Percentiles rank a stretch among this genome's conserved stretches.
Conservation (phyloP, 2,888 invertebrate species). For the Aricia artaxerxes region DNA sequence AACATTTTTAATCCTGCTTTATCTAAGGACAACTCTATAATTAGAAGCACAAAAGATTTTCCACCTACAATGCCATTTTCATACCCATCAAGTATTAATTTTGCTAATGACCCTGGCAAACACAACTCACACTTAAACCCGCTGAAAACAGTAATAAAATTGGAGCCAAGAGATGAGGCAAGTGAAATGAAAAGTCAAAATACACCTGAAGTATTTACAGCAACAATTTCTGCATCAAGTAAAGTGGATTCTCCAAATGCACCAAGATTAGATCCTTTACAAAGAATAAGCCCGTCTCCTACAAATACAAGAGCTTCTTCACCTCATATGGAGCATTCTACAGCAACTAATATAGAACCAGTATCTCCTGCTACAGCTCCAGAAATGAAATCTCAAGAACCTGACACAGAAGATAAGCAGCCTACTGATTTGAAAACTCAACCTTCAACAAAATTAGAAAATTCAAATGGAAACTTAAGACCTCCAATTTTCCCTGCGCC, state of each 20-base stretch:
- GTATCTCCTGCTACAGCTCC: conserved; percentile 72
- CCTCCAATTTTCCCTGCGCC: conserved; percentile 64
- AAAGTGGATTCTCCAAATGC: conserved; percentile 72
- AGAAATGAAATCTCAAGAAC: conserved; percentile 63
- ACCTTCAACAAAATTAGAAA: conserved; percentile 61
- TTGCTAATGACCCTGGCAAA: conserved; percentile 67
- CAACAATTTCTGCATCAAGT: conserved; percentile 67
- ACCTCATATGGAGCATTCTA: conserved; percentile 70
- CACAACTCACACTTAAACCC: conserved; percentile 71
- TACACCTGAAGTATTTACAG: conserved; percentile 75
- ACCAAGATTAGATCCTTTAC: conserved; percentile 66
- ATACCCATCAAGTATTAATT: conserved; percentile 67
- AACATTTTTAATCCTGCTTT: conserved; percentile 72
- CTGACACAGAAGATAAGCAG: conserved; percentile 69
- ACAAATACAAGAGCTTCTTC: conserved; percentile 65
- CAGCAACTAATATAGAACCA: conserved; percentile 66
- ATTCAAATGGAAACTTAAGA: conserved; percentile 55
- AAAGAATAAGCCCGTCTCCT: conserved; percentile 73
- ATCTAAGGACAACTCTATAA: conserved; percentile 67
- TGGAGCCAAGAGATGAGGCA: conserved; percentile 75
- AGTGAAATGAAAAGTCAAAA: conserved; percentile 72
- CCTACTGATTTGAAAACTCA: conserved; percentile 74
- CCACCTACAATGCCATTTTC: conserved; percentile 65
- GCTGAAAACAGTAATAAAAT: conserved; percentile 74
- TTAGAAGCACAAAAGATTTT: conserved; percentile 72